Evolutionary conservation across 1,140 invertebrate genomes (phyloP).

Genomic region (Phortica variegata): DNA sequence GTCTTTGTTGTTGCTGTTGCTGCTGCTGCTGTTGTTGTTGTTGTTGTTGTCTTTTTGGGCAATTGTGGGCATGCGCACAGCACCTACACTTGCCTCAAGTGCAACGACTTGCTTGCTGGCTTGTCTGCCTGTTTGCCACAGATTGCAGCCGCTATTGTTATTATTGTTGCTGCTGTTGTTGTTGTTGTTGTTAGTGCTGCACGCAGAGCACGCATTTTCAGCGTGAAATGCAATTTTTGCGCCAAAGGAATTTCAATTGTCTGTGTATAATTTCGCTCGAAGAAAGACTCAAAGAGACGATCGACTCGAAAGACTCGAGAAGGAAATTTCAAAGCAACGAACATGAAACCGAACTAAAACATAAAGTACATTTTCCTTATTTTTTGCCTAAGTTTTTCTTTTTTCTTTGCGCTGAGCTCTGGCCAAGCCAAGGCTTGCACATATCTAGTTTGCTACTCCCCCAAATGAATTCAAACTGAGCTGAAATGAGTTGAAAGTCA

Average conservation of each 20-base stretch:
- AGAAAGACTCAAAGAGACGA: too few relatives aligned
- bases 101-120: too few relatives aligned
- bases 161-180: slow-evolving; percentile 10
- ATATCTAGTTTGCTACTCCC: too few relatives aligned
- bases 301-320: too few relatives aligned
- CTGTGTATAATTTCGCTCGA: slow-evolving; percentile 7
- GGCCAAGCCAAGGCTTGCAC: too few relatives aligned
- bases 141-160: slow-evolving; percentile 16
- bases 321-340: too few relatives aligned
- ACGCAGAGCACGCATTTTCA: slow-evolving; percentile 57
- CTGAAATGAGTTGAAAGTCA: background rate
- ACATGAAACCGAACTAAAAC: too few relatives aligned
- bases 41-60: slow-evolving; percentile 19
- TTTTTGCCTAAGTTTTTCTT: background rate
- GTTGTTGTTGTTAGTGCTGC: slow-evolving; percentile 36
- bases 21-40: slow-evolving; percentile 16
- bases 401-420: too few relatives aligned
- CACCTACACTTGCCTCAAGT: too few relatives aligned
- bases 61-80: too few relatives aligned
- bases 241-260: slow-evolving; percentile 55
- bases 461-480: too few relatives aligned
- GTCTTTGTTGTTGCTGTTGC: background rate
- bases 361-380: background rate
- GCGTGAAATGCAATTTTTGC: slow-evolving; percentile 57
- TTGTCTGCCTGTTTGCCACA: too few relatives aligned